Evolutionary conservation across 2,113 vertebrate species (phyloP), one percentile per base, ranked within the genome.

Genomic region (Actenoides hombroni): DNA sequence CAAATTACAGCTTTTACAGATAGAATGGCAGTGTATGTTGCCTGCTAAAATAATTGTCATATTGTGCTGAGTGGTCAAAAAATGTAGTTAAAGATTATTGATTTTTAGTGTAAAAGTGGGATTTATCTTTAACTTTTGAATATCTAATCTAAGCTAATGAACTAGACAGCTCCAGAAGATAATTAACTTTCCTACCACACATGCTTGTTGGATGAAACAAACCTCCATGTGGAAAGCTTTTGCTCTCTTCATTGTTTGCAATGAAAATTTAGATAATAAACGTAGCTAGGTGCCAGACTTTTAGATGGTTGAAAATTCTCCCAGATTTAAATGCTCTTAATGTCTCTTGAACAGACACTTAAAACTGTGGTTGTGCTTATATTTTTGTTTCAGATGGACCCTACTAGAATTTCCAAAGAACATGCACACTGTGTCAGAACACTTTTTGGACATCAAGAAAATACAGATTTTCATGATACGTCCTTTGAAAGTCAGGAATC

Each of bases 351-450:
- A 46, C 57, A 61, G 69, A 61, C 9, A 37, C 44, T 93, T 68
- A 86, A 18, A 39, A 64, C n/a, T 49, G 20, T 94, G 35, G 4
- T 90, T 86, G 21, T 88, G 28, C 56, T 96, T 81, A 12, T 60
- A 39, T 40, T 48, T 74, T 78, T 94, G 11, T 93, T 95, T 92
- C 92, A 98, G 98, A 98, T 98, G 98, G 98, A 98, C 71, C 97
- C 97, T 90, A 97, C 97, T 40, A 98, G 98, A 94, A 97, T 98
- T 96, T 98, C 98, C 49, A 98, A 98, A 95, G 98, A 98, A 46
- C 96, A 98, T 0, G 93, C 96, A 40, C 96, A 97, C 68, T 98
- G 98, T 94, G 97, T 98, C 84, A 97, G 97, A 71, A 97, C 97
- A 65, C 97, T 98, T 92, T 95, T 98, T 93, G 97, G 96, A 80